These are phyloP conservation scores for Podiceps cristatus DNA, from an alignment of 2,113 vertebrate genomes.

Conservation along the genomic window DNA sequence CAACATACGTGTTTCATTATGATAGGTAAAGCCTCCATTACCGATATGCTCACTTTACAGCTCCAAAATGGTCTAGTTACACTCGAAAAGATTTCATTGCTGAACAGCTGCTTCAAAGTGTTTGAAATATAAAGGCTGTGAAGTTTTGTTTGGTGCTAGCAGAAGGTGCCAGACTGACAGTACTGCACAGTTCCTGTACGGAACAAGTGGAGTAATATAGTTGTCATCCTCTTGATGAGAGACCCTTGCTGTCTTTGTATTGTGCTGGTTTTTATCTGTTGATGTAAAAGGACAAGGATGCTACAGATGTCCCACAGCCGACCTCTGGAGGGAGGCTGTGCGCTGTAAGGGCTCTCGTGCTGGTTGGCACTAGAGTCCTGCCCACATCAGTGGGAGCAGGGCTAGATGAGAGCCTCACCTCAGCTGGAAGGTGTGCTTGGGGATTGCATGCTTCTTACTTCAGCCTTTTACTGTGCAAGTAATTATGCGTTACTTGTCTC, in stretches of 20 bases:
- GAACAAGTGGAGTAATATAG: neutral
- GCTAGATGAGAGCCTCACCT: neutral
- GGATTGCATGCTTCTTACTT: neutral
- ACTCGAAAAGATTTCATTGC: neutral
- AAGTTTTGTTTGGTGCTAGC: neutral
- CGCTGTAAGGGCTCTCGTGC: fast-evolving
- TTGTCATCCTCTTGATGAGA: neutral
- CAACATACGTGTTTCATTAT: fast-evolving
- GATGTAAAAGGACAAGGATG: neutral
- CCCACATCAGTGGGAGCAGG: neutral
- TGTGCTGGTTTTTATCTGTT: neutral
- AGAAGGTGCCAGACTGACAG: neutral
- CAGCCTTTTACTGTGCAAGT: neutral
- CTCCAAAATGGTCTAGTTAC: neutral
- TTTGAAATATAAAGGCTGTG: neutral
- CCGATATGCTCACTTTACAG: neutral
- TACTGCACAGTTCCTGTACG: neutral
- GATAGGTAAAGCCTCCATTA: neutral
- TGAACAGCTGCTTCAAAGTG: neutral
- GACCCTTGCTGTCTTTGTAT: neutral
- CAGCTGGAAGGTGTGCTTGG: neutral
- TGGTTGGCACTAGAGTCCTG: neutral
- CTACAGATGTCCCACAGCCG: fast-evolving
- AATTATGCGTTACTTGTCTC: neutral
- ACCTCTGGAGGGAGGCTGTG: neutral